A percentile compares a stretch with the other conserved stretches of the same genome.
These are phyloP conservation scores for Junco hyemalis DNA, from an alignment of 2,113 vertebrate genomes.

Conservation along the genomic window DNA sequence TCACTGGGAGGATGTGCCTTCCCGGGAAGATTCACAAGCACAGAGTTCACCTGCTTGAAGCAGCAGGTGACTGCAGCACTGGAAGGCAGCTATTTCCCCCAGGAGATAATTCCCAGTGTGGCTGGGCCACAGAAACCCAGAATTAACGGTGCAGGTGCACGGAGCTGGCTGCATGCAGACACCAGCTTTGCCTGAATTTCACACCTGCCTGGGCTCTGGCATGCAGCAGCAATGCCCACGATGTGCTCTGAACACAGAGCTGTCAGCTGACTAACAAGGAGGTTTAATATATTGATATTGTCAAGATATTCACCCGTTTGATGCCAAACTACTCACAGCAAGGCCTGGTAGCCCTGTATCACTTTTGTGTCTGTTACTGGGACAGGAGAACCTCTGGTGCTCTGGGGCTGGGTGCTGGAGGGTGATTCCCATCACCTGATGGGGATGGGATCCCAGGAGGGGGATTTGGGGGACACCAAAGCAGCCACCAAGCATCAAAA, in stretches of 20 bases:
- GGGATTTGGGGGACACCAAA: neutral
- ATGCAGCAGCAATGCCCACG: neutral
- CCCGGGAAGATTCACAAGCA: neutral
- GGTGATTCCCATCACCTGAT: neutral
- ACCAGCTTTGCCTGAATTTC: neutral
- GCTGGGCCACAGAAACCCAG: neutral
- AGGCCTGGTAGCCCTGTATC: rapidly evolving
- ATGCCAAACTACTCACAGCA: neutral
- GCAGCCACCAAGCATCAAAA: neutral
- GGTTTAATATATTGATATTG: rapidly evolving
- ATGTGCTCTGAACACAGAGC: rapidly evolving
- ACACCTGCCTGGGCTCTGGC: neutral
- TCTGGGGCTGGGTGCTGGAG: neutral
- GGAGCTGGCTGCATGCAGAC: rapidly evolving
- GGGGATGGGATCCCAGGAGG: neutral
- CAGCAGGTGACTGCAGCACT: neutral
- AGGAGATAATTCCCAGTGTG: neutral
- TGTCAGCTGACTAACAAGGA: neutral
- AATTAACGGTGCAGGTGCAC: neutral
- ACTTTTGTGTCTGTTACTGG: rapidly evolving
- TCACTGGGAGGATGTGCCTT: neutral
- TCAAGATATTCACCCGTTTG: rapidly evolving
- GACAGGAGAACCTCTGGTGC: no score
- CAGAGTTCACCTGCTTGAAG: neutral
- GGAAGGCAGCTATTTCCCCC: neutral